Evolutionary conservation across 2,888 invertebrate species (phyloP), one percentile per base, ranked within the genome.

Genomic region (Euplexia lucipara): DNA sequence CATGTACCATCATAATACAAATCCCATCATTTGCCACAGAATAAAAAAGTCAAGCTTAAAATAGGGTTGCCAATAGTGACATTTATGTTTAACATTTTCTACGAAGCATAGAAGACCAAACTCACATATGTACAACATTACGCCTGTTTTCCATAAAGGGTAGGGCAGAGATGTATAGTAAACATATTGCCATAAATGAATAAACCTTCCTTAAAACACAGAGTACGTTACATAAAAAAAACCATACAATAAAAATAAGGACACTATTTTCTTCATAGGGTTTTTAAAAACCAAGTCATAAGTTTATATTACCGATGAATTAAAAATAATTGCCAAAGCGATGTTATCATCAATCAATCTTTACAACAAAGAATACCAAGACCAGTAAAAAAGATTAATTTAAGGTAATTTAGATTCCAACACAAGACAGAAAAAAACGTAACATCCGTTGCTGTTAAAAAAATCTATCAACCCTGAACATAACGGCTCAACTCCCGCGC

Each of bases 401-500:
- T 5, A 34, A 22, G 3, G 5, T 12, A 10, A 44, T 44, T 49
- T 3, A n/a, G 1, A 61, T 34, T 49, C 42, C 8, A 20, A 45
- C 20, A 16, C 0, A 37, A 45, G 35, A 63, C 6, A 37, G 3
- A 47, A 61, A 58, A 44, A 32, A 9, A 9, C 0, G 22, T 9
- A 16, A 35, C 63, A 52, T 71, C 63, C 44, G 30, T 51, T 52
- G 72, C 1, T 1, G 3, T 45, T 39, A 45, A 54, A 75, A 62
- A 16, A 35, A 20, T 35, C 35, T 44, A 58, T 22, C 81, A 81
- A 62, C 80, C 80, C 80, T 81, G 44, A 62, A n/a, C 16, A 42
- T 59, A 74, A 63, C 61, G 77, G 63, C 54, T 51, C 22, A 18
- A 71, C 70, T 75, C 69, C 70, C 71, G 71, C 78, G 80, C 80